Conservation (phyloP, 2,797 vertebrate genomes). For the Enteromius anoplus region DNA sequence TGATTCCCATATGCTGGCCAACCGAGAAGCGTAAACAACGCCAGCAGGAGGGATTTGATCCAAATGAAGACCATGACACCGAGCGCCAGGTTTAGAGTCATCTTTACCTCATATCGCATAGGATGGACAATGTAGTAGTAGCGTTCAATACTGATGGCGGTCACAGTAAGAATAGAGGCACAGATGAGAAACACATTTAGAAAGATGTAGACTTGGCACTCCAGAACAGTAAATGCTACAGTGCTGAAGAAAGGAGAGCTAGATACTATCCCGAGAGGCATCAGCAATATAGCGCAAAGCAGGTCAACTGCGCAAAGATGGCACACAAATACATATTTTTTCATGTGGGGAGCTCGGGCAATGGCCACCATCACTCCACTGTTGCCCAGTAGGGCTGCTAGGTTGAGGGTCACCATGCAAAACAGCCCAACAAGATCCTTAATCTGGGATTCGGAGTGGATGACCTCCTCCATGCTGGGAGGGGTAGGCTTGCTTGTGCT, state of each 20-base stretch:
- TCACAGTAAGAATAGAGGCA: slow-evolving; percentile 90
- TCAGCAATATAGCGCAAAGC: slow-evolving; percentile 87
- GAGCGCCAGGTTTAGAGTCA: slow-evolving; percentile 84
- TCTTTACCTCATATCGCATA: slow-evolving; percentile 89
- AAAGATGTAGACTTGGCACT: slow-evolving; percentile 86
- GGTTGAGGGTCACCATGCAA: slow-evolving; percentile 88
- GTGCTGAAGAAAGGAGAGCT: slow-evolving; percentile 83
- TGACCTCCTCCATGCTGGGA: slow-evolving; percentile 74
- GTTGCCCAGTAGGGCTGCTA: slow-evolving; percentile 88
- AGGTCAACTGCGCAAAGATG: slow-evolving; percentile 92
- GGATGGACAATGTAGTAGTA: slow-evolving; percentile 94
- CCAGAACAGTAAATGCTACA: slow-evolving; percentile 79
- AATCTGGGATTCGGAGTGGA: slow-evolving; percentile 77
- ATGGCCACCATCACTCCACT: slow-evolving; percentile 86
- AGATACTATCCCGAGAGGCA: slow-evolving; percentile 89
- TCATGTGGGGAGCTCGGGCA: slow-evolving; percentile 86
- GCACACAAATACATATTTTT: slow-evolving; percentile 89
- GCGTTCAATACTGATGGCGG: slow-evolving; percentile 88
- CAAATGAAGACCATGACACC: slow-evolving; percentile 83
- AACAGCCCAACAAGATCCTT: slow-evolving; percentile 84
- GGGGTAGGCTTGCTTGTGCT: slow-evolving; percentile 68
- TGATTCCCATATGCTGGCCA: slow-evolving; percentile 76
- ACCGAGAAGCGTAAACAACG: slow-evolving; percentile 81
- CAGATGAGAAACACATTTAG: slow-evolving; percentile 86
- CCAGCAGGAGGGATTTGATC: slow-evolving; percentile 83